Percentiles rank a stretch among this genome's conserved stretches.
Conservation (phyloP, 2,888 invertebrate genomes). For the Euspilapteryx auroguttella region DNA sequence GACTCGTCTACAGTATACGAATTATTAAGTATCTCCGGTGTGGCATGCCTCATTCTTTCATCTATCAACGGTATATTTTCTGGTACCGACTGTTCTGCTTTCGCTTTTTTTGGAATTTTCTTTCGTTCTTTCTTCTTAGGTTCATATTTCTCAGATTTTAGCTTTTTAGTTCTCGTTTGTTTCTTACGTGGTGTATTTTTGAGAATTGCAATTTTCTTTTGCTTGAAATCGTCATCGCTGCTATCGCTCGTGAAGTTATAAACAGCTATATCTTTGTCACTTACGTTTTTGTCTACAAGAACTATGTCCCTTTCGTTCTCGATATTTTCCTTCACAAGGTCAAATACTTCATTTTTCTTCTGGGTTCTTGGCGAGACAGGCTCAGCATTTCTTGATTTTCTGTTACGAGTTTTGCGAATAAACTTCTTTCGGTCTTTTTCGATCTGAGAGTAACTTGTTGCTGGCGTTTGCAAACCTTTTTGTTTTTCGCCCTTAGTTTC, state of each 20-base stretch:
- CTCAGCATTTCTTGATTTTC: conserved; percentile 11
- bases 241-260: conserved; percentile 39
- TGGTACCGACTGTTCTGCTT: background rate
- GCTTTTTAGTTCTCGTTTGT: conserved; percentile 8
- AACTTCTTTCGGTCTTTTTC: conserved; percentile 21
- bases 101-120: background rate
- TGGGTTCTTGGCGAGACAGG: conserved; percentile 21
- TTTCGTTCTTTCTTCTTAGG: background rate
- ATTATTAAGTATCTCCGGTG: no score
- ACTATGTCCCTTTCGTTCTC: conserved; percentile 13
- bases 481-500: background rate
- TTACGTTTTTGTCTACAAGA: conserved; percentile 14
- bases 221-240: conserved; percentile 31
- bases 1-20: no score
- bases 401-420: conserved; percentile 12
- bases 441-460: conserved; percentile 30
- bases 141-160: conserved; percentile 11
- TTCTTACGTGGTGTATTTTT: conserved; percentile 10
- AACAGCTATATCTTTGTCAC: conserved; percentile 13
- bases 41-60: conserved; percentile 6
- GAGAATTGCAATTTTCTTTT: conserved; percentile 14
- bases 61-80: conserved; percentile 10
- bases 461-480: conserved; percentile 2
- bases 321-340: conserved; percentile 21
- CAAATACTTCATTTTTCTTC: conserved; percentile 25